Base-by-base conservation (phyloP, 2,797 vertebrate genomes). In the Halcyon smyrnensis region DNA sequence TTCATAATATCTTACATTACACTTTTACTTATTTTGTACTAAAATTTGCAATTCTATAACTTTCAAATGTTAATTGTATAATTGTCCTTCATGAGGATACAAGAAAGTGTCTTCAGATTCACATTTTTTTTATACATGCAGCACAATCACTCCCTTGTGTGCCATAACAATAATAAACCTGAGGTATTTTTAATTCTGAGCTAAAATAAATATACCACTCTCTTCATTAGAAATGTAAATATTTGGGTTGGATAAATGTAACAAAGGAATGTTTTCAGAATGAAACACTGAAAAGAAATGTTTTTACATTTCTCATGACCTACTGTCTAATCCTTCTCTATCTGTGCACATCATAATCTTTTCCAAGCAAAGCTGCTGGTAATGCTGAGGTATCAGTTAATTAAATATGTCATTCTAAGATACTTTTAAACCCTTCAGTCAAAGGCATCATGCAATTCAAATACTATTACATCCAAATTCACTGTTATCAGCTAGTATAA, bases 71-170 rank as follows among this genome's bases (percentile, higher is more conserved):
- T 93, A 93, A 93, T 90, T 91, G 20, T 59, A 70, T 80, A 94
- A 94, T 95, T 97, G 95, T 88, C 89, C 82, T 93, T 96, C 94
- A 89, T 63, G 46, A 93, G 73, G 60, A 60, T 82, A 71, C 27
- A 90, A 93, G 70, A 94, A 90, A 95, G 62, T 83, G 89, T 95
- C 67, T 88, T 96, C 89, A 89, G 57, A 93, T 25, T 41, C 34
- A 46, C 77, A 45, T 89, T 92, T 80, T 91, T 92, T 74, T 89
- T 80, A 70, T 37, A 59, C 20, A 88, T 13, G 67, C 36, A 86
- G 67, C 92, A 57, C 23, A 86, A 91, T 87, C 25, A 15, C 46
- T 79, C 60, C 48, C 48, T 62, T 57, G 39, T 68, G 63, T 69
- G 80, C 43, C 48, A n/a, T 30, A 85, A 62, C n/a, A 63, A 50